Conservation (phyloP, 2,113 vertebrate species). For the Ceyx margarethae region DNA sequence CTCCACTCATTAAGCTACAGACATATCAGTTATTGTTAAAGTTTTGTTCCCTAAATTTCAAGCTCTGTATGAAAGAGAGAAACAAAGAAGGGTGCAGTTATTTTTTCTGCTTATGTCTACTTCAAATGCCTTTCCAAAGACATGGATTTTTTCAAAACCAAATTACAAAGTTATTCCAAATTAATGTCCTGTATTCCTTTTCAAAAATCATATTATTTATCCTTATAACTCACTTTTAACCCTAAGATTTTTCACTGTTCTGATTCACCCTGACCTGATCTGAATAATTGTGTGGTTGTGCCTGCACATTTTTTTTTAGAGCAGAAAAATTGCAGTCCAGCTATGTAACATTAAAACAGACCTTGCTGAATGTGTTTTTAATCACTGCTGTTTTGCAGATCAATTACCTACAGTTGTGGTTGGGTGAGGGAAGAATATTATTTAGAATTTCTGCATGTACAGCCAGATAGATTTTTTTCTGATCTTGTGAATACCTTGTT, state of each 20-base stretch:
- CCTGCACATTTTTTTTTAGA: not conserved
- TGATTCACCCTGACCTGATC: not conserved
- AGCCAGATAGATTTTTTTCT: not conserved
- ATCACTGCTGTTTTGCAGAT: not conserved
- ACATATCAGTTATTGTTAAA: not conserved
- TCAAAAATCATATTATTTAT: not conserved
- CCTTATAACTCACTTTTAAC: not conserved
- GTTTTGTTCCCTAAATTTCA: not conserved
- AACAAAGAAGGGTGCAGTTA: not conserved
- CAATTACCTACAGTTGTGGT: not conserved
- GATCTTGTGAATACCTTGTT: not conserved
- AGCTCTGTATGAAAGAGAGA: not conserved
- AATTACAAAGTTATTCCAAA: not conserved
- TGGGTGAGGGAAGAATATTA: not conserved
- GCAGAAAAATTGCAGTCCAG: not conserved
- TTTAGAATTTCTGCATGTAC: not conserved
- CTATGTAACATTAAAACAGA: not conserved
- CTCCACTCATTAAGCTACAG: not conserved
- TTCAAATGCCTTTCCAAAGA: not conserved
- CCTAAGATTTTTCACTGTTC: not conserved
- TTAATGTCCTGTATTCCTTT: not conserved
- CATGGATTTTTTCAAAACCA: not conserved
- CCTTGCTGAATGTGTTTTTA: not conserved
- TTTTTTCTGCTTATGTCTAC: not conserved
- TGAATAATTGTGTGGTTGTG: not conserved